Evolutionary conservation across 1,140 invertebrate genomes (phyloP), one percentile per base, ranked within the genome.

Genomic region (Cataglyphis hispanica): DNA sequence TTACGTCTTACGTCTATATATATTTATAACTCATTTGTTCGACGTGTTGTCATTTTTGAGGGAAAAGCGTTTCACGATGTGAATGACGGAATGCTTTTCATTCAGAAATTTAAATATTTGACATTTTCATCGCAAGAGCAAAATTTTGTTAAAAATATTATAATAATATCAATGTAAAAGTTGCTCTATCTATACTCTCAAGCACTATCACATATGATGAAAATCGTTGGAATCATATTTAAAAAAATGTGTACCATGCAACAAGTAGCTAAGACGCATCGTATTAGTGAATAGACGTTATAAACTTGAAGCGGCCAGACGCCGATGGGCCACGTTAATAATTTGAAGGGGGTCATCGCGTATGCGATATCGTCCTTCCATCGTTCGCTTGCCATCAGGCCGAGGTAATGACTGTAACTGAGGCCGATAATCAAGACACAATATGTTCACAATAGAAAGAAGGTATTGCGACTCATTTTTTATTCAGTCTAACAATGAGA

Each of bases 251-350:
- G 31, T 83, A 83, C 78, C 78, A 74, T 72, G 67, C 67, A 83
- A 83, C 53, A 72, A 72, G 78, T 83, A 1, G 31, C 16, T 10
- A 91, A 7, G 1, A 61, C 1, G 10, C 56, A 40, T 10, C 87
- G 63, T n/a, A 69, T 10, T n/a, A 27, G n/a, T 4, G 89, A 60
- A 4, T 46, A 75, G 0, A 69, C 0, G 8, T 77, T 58, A 53
- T 86, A 63, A 10, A 60, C 8, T 13, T 85, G 60, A 31, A 90
- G 64, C 6, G 87, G 90, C 90, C 90, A 91, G 16, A 86, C 63
- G 0, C 90, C 89, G 6, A 85, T 16, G 0, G 78, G 80, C 85
- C 78, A 84, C 11, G 87, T 22, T 34, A 86, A 16, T 5, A 85
- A 5, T 19, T 85, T 86, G 25, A 87, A 61, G 8, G 81, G 80